Conservation (phyloP, 2,888 invertebrate genomes). For the Amorpha juglandis region DNA sequence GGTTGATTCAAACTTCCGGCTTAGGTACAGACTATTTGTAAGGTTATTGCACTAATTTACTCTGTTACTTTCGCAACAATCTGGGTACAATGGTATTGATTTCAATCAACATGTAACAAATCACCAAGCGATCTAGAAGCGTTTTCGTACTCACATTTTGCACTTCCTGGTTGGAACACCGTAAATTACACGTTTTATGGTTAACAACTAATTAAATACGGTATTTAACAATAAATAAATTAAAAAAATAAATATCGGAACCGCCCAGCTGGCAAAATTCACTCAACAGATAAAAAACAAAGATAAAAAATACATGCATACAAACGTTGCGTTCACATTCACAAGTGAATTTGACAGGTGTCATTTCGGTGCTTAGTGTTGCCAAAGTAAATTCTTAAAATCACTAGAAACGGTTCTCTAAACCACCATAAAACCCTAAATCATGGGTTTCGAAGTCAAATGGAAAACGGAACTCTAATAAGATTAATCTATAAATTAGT, state of each 20-base stretch:
- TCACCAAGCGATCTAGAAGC: conserved; percentile 22
- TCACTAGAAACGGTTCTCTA: too few species aligned
- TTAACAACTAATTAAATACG: conserved; percentile 5
- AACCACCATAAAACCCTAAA: too few species aligned
- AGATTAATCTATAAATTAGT: too few species aligned
- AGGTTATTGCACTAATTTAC: conserved; percentile 51
- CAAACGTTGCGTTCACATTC: conserved; percentile 9
- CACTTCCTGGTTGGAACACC: neutral
- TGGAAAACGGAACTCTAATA: too few species aligned
- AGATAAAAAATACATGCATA: neutral
- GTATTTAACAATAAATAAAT: conserved; percentile 39
- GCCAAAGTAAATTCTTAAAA: too few species aligned
- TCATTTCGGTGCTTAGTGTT: neutral
- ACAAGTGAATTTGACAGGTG: conserved; percentile 4
- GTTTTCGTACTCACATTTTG: conserved; percentile 41
- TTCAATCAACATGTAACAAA: conserved; percentile 46
- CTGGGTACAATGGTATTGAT: conserved; percentile 56
- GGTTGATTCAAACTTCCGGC: conserved; percentile 31
- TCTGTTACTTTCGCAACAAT: conserved; percentile 56
- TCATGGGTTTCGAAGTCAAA: too few species aligned
- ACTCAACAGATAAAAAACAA: conserved; percentile 22
- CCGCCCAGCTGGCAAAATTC: conserved; percentile 79
- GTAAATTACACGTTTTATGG: neutral
- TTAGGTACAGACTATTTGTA: conserved; percentile 34
- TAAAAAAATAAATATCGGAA: conserved; percentile 64